Conservation (phyloP, 2,888 invertebrate genomes). For the Balanococcus diminutus region DNA sequence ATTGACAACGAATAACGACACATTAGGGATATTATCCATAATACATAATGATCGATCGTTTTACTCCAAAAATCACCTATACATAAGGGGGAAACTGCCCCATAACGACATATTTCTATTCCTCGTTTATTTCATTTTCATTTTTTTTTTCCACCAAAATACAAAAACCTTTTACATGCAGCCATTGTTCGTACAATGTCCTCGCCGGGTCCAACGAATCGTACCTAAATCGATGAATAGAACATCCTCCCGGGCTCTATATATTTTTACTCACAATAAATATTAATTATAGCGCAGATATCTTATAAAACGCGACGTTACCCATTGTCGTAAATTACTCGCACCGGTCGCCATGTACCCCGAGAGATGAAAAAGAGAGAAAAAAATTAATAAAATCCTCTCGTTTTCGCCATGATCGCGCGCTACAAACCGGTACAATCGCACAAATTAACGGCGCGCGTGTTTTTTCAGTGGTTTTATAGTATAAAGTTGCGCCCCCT, state of each 20-base stretch:
- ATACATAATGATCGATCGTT: constrained; percentile 31
- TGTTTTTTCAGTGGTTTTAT: constrained; percentile 7
- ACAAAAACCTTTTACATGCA: neutral
- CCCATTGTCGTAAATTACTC: constrained; percentile 38
- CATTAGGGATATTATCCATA: constrained; percentile 38
- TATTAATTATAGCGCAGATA: constrained; percentile 31
- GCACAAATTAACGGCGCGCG: constrained; percentile 10
- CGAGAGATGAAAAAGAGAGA: neutral
- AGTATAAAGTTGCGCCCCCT: neutral
- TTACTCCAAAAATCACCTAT: neutral
- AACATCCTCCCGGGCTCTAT: constrained; percentile 3
- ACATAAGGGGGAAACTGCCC: neutral
- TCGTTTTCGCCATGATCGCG: neutral
- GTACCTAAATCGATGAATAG: constrained; percentile 9
- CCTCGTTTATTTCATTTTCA: neutral
- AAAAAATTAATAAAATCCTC: constrained; percentile 36
- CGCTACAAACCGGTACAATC: constrained; percentile 5
- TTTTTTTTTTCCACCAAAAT: neutral
- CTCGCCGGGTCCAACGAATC: constrained; percentile 20
- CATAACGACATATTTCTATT: neutral
- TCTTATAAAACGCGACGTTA: constrained; percentile 37
- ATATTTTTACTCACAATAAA: constrained; percentile 12
- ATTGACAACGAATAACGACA: constrained; percentile 31
- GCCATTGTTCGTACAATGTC: neutral
- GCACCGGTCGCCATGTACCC: neutral